These are phyloP conservation scores for Umimayanthus chanpuru DNA, from an alignment of 92 coral and sea anemone genomes.

Conservation along the genomic window DNA sequence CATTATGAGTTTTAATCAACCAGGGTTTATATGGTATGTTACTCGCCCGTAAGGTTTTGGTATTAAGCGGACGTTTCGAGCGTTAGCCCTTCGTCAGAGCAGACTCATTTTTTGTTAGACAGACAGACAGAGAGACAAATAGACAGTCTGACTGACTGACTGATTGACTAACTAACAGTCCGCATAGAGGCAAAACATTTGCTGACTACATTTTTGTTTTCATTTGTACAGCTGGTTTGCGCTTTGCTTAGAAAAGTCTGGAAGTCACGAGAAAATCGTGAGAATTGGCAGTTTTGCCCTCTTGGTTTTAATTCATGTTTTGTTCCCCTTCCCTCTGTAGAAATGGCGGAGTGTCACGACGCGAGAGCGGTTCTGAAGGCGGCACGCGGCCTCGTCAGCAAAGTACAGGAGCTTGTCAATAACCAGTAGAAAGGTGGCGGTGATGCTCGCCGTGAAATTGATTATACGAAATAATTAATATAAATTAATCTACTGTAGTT, in stretches of 20 bases:
- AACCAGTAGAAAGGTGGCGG: slow-evolving; percentile 61
- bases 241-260: background rate
- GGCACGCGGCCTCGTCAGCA: slow-evolving; percentile 81
- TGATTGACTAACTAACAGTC: no score
- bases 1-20: no score
- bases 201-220: no score
- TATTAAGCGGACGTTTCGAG: no score
- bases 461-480: background rate
- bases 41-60: no score
- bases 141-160: no score
- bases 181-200: no score
- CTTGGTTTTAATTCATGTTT: no score
- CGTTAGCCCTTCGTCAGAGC: no score
- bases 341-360: slow-evolving; percentile 99
- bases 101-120: no score
- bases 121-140: no score
- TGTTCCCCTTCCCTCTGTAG: slow-evolving; percentile 44
- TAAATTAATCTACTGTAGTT: slow-evolving; percentile 9
- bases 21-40: no score
- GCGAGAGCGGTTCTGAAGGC: slow-evolving; percentile 80
- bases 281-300: background rate
- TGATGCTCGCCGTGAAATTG: background rate
- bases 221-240: background rate
- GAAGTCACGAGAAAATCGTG: background rate
- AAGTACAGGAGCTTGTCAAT: slow-evolving; percentile 86